A percentile compares a stretch with the other conserved stretches of the same genome.
phyloP scores from a whole-genome alignment of 2,797 vertebrate species.

The Hapalemur alaotrensis region DNA sequence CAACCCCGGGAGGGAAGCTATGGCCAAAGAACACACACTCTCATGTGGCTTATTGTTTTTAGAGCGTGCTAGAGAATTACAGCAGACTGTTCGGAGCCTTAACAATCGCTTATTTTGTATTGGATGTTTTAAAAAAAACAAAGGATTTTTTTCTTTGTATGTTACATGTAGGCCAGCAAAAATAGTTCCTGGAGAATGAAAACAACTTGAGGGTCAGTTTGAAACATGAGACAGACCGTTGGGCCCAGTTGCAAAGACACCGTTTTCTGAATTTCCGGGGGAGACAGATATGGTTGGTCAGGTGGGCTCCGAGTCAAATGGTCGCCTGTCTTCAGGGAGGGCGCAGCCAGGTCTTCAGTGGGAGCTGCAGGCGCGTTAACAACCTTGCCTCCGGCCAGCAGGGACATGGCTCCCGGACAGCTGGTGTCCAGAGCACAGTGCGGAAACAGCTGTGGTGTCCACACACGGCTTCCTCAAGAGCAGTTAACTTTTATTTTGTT shows the following conservation, averaged over 20 bases:
- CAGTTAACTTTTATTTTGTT: background rate
- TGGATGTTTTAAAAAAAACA: conserved; percentile 66
- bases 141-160: conserved; percentile 64
- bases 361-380: background rate
- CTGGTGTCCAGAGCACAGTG: background rate
- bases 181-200: conserved; percentile 76
- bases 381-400: background rate
- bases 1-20: background rate
- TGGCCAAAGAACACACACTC: conserved; percentile 67
- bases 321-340: background rate
- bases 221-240: conserved; percentile 58
- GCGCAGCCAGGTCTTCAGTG: background rate
- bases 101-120: conserved; percentile 75
- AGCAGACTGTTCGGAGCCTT: conserved; percentile 78
- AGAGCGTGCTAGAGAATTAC: conserved; percentile 68
- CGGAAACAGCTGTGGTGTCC: background rate
- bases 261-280: conserved; percentile 23
- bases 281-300: background rate
- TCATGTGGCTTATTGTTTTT: conserved; percentile 70
- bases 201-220: conserved; percentile 72
- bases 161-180: conserved; percentile 73
- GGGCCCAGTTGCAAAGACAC: conserved; percentile 38
- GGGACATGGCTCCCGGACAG: background rate
- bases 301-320: background rate
- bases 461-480: background rate